A percentile compares a stretch with the other conserved stretches of the same genome.
Evolutionary conservation across 2,888 invertebrate species (phyloP).

Genomic region (Rutpela maculata): DNA sequence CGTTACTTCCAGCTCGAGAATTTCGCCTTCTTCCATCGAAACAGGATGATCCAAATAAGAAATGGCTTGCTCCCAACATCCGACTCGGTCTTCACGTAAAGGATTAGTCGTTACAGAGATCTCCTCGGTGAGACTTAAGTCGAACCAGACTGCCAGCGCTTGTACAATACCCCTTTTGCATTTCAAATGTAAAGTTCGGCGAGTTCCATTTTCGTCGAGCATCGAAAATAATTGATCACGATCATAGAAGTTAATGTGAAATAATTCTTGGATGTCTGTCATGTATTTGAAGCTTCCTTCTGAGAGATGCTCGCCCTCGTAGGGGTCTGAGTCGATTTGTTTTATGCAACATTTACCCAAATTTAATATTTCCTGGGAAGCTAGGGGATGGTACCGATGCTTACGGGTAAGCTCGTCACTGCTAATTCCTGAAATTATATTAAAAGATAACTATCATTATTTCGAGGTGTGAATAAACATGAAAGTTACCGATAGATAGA

Average conservation of each 20-base stretch:
- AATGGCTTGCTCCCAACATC: constrained; percentile 88
- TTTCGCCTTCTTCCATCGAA: constrained; percentile 53
- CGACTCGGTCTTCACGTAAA: constrained; percentile 72
- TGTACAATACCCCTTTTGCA: constrained; percentile 77
- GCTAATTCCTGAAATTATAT: constrained; percentile 44
- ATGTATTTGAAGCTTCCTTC: constrained; percentile 76
- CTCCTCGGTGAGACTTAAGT: constrained; percentile 80
- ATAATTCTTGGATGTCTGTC: constrained; percentile 76
- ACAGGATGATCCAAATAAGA: constrained; percentile 77
- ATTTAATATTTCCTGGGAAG: constrained; percentile 58
- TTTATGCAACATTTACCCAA: constrained; percentile 69
- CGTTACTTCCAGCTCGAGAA: constrained; percentile 61
- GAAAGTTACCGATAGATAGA: no score
- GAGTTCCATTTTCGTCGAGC: constrained; percentile 57
- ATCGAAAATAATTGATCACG: constrained; percentile 73
- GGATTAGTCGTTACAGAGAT: constrained; percentile 80
- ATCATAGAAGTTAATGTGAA: constrained; percentile 81
- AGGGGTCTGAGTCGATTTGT: constrained; percentile 76
- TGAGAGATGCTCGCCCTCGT: constrained; percentile 83
- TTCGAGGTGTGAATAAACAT: not conserved
- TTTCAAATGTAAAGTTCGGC: constrained; percentile 39
- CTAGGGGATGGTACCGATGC: constrained; percentile 39
- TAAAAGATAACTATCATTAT: not conserved
- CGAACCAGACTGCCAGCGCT: constrained; percentile 84
- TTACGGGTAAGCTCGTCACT: constrained; percentile 43